phyloP scores from a whole-genome alignment of 1,140 invertebrate genomes.

The Cyclina sinensis region DNA sequence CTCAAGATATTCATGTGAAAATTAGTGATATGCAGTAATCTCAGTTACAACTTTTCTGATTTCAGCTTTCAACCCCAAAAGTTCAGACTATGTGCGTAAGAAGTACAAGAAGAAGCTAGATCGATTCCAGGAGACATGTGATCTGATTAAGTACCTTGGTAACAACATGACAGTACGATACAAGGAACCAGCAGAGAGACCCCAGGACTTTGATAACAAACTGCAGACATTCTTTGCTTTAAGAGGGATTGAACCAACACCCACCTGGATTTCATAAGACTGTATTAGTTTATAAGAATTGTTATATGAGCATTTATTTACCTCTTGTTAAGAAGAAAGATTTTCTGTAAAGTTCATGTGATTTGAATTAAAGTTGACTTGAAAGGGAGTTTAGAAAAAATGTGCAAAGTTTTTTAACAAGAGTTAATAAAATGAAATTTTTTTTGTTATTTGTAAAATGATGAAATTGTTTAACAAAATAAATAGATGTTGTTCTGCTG shows the following conservation, averaged over 20 bases:
- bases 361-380: too few relatives aligned
- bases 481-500: too few relatives aligned
- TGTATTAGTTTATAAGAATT: not conserved
- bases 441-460: too few relatives aligned
- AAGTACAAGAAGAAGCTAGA: slow-evolving; percentile 86
- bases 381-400: too few relatives aligned
- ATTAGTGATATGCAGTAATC: too few relatives aligned
- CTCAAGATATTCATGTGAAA: too few relatives aligned
- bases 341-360: too few relatives aligned
- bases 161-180: slow-evolving; percentile 86
- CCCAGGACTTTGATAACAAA: slow-evolving; percentile 85
- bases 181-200: slow-evolving; percentile 83
- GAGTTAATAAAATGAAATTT: too few relatives aligned
- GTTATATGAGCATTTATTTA: not conserved
- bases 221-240: slow-evolving; percentile 85
- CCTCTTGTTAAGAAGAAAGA: too few relatives aligned
- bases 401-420: too few relatives aligned
- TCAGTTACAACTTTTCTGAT: not conserved
- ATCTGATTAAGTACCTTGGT: slow-evolving; percentile 85
- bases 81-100: slow-evolving; percentile 85
- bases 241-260: slow-evolving; percentile 80
- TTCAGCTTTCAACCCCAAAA: slow-evolving; percentile 86
- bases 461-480: too few relatives aligned
- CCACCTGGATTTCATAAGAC: slow-evolving; percentile 80
- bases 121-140: slow-evolving; percentile 86